Conservation (phyloP, 2,113 vertebrate species). For the Panthera leo region DNA sequence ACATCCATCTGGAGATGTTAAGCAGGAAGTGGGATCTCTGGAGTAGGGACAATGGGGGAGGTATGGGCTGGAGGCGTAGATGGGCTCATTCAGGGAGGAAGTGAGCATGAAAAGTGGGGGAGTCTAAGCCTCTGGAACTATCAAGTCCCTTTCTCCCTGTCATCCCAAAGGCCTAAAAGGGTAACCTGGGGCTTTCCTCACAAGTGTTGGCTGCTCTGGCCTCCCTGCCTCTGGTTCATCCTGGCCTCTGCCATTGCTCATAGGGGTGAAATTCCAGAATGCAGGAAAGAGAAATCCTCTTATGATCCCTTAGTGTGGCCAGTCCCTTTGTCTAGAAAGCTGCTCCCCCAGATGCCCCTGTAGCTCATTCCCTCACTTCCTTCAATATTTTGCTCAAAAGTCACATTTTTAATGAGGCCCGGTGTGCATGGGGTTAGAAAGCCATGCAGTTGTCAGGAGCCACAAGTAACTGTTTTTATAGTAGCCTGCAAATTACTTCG, state of each 20-base stretch:
- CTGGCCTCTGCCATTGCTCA: not conserved
- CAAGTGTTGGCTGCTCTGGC: not conserved
- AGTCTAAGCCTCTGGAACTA: not conserved
- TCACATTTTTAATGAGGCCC: not conserved
- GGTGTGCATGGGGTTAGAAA: not conserved
- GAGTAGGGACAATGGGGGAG: not conserved
- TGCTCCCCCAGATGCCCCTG: not conserved
- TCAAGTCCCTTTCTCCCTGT: not conserved
- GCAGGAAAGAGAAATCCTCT: not conserved
- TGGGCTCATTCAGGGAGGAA: not conserved
- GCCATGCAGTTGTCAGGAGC: not conserved
- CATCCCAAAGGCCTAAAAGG: not conserved
- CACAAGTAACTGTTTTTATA: not conserved
- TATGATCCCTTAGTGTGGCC: not conserved
- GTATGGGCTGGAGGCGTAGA: not conserved
- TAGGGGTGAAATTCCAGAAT: not conserved
- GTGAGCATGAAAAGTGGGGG: not conserved
- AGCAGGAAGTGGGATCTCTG: not conserved
- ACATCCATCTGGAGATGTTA: not conserved
- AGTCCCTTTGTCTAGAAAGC: not conserved
- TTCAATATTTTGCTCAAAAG: conserved; percentile 10
- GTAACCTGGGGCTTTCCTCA: not conserved
- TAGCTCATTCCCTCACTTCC: not conserved
- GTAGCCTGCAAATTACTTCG: not conserved
- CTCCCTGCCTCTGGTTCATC: not conserved